Evolutionary conservation across 2,797 vertebrate genomes (phyloP), one percentile per base, ranked within the genome.

Genomic region (Luscinia megarhynchos): DNA sequence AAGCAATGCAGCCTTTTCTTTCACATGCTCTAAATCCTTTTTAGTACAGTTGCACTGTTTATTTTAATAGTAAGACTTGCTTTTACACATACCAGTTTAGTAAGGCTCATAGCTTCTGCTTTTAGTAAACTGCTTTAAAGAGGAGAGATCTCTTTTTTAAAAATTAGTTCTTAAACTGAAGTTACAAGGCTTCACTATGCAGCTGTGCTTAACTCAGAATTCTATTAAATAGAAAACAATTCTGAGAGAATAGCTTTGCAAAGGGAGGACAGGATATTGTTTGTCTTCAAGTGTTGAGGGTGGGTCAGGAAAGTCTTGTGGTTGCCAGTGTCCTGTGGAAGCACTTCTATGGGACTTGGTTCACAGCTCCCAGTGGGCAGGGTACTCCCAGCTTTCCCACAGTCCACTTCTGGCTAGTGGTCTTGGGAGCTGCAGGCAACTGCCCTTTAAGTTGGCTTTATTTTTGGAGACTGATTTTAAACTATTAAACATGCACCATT

Each of bases 21-120:
- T 91, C 90, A 93, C 24, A 40, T 69, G 96, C 89, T 95, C 90
- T 67, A 94, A 94, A 90, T 96, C 91, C 90, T 92, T 95, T 96
- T 95, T 97, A 96, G 75, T 96, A 94, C 48, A 92, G 87, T 94
- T 78, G 81, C 38, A 89, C 84, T 14, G 26, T 94, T 95, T 97
- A 91, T 96, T 96, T 97, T 97, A 97, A 88, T 96, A 94, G 94
- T 72, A 94, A 96, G 67, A 79, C 41, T 94, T 73, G 83, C 93
- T 97, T 97, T 98, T 96, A 97, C 90, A 84, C 87, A 41, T 93
- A 79, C 62, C 58, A 34, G 8, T 97, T 96, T 92, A 95, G 95
- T 90, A 90, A 81, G 72, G 84, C 87, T 94, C 82, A 89, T 94
- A 64, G 93, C 86, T 97, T 97, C 91, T 97, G 95, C 94, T 96